phyloP scores from a whole-genome alignment of 64 coral and sea anemone genomes.

The Pachyseris speciosa region DNA sequence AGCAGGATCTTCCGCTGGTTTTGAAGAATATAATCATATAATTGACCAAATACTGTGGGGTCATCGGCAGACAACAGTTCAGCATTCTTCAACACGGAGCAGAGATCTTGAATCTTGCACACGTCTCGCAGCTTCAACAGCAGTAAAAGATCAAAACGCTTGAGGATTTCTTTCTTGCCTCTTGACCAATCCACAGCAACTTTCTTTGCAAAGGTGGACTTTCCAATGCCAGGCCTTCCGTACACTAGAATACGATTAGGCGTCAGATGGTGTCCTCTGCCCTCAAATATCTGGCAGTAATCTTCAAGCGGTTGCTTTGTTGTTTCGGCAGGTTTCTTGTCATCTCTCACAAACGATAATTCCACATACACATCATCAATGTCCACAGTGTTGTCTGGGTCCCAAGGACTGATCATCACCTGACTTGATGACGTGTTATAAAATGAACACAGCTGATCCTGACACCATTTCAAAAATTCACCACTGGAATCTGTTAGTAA shows the following conservation, averaged over 20 bases:
- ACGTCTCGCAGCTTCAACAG: slow-evolving; percentile 4
- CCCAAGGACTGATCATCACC: slow-evolving; percentile 6
- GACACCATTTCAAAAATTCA: background rate
- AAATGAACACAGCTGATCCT: background rate
- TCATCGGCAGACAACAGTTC: slow-evolving; percentile 5
- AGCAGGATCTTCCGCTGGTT: slow-evolving; percentile 47
- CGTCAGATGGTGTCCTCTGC: background rate
- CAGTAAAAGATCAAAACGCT: slow-evolving; percentile 1
- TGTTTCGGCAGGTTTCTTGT: background rate
- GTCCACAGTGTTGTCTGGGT: background rate
- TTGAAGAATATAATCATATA: background rate
- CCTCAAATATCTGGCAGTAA: background rate
- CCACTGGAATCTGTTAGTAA: background rate
- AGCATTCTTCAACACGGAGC: background rate
- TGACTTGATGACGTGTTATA: background rate
- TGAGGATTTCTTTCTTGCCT: background rate
- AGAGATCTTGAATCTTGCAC: background rate
- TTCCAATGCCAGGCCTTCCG: slow-evolving; percentile 15
- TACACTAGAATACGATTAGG: slow-evolving; percentile 14
- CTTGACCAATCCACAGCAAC: slow-evolving; percentile 1
- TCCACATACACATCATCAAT: background rate
- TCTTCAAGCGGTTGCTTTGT: background rate
- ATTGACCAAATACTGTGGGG: background rate
- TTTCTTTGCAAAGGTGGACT: slow-evolving; percentile 2
- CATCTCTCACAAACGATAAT: background rate